Evolutionary conservation across 2,888 invertebrate species (phyloP).

Genomic region (Hirtodrosophila trivittata): DNA sequence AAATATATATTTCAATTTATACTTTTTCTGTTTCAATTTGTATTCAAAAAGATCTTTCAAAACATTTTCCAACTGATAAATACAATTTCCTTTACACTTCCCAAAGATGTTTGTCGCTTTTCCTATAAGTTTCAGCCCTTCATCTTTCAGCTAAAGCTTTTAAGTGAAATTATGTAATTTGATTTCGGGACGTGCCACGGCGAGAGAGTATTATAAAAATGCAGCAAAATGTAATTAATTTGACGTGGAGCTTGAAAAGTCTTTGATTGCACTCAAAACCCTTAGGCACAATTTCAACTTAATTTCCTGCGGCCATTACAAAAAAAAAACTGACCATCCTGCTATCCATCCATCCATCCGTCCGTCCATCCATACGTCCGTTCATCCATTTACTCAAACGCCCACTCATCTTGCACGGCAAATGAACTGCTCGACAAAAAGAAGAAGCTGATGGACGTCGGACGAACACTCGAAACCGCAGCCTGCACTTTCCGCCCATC

Average conservation of each 20-base stretch:
- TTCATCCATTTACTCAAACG: conserved; percentile 38
- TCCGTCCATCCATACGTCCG: too few relatives aligned
- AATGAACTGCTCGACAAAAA: conserved; percentile 62
- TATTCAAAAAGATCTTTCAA: too few relatives aligned
- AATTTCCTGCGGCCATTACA: conserved; percentile 49
- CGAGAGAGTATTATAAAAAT: conserved; percentile 14
- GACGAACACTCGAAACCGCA: conserved; percentile 57
- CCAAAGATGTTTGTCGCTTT: too few relatives aligned
- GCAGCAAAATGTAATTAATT: conserved; percentile 46
- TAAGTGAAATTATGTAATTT: too few relatives aligned
- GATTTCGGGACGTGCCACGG: too few relatives aligned
- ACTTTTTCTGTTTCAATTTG: too few relatives aligned
- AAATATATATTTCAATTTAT: too few relatives aligned
- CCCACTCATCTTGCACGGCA: conserved; percentile 61
- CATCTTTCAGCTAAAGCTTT: too few relatives aligned
- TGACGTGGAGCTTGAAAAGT: conserved; percentile 22
- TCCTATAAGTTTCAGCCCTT: too few relatives aligned
- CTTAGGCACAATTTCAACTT: conserved; percentile 46
- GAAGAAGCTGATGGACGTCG: conserved; percentile 21
- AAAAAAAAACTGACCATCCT: too few relatives aligned
- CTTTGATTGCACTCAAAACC: conserved; percentile 33
- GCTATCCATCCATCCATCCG: conserved; percentile 42
- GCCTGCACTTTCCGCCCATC: conserved; percentile 30
- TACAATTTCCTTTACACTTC: not conserved
- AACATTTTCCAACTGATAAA: too few relatives aligned